phyloP scores from a whole-genome alignment of 2,797 vertebrate genomes.

The Graptemys geographica region DNA sequence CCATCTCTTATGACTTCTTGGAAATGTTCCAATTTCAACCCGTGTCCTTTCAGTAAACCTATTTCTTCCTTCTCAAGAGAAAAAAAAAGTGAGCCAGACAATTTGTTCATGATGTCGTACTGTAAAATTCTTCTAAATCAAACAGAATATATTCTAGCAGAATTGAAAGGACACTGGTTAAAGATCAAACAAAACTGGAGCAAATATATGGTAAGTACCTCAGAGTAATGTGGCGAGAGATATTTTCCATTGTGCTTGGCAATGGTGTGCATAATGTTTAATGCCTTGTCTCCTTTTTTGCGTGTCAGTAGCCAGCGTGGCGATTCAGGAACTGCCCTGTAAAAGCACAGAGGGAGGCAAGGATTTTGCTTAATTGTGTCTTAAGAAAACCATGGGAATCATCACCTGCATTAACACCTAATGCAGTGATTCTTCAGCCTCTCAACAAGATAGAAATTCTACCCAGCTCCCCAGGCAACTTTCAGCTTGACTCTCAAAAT shows the following conservation, averaged over 20 bases:
- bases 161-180: background rate
- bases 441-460: background rate
- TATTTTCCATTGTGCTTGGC: constrained; percentile 91
- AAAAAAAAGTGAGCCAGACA: background rate
- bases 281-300: constrained; percentile 85
- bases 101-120: background rate
- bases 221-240: constrained; percentile 79
- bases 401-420: background rate
- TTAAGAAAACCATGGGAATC: background rate
- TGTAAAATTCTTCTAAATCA: background rate
- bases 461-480: background rate
- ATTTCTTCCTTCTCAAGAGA: background rate
- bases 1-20: background rate
- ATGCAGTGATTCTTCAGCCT: background rate
- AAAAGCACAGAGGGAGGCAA: background rate
- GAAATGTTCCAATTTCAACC: background rate
- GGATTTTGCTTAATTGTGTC: background rate
- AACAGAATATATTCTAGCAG: background rate
- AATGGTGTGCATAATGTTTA: constrained; percentile 87
- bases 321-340: constrained; percentile 95
- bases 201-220: constrained; percentile 76
- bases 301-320: constrained; percentile 96
- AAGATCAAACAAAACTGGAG: background rate
- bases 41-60: background rate
- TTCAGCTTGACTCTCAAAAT: background rate